Evolutionary conservation across 1,140 invertebrate genomes (phyloP).

Genomic region (Leptinotarsa undecemlineata): DNA sequence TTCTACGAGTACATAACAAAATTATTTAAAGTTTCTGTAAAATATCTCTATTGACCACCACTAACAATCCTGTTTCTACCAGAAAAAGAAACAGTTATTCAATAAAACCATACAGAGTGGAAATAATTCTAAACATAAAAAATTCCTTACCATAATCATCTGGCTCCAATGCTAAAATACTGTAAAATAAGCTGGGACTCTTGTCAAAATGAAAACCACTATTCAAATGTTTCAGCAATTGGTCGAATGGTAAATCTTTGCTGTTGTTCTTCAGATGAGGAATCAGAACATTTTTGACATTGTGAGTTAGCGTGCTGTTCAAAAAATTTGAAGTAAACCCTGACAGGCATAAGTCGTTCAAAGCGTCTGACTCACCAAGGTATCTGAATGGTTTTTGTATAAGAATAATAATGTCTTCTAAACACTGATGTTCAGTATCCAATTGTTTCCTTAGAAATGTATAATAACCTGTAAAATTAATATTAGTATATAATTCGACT

Average conservation of each 20-base stretch:
- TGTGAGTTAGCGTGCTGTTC: slow-evolving; percentile 50
- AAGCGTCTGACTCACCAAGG: slow-evolving; percentile 40
- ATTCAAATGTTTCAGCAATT: slow-evolving; percentile 58
- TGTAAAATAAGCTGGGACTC: slow-evolving; percentile 61
- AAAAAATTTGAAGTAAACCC: slow-evolving; percentile 55
- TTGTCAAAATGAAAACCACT: slow-evolving; percentile 48
- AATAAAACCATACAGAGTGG: neutral
- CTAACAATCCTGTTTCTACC: no score
- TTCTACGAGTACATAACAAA: no score
- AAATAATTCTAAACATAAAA: neutral
- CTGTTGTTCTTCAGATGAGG: slow-evolving; percentile 57
- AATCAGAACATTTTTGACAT: slow-evolving; percentile 58
- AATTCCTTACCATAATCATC: slow-evolving; percentile 63
- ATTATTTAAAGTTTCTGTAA: no score
- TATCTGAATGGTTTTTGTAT: slow-evolving; percentile 73
- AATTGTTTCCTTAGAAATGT: slow-evolving; percentile 70
- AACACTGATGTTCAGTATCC: slow-evolving; percentile 59
- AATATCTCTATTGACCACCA: no score
- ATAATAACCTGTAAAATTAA: slow-evolving; percentile 68
- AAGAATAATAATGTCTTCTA: slow-evolving; percentile 75
- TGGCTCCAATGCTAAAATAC: slow-evolving; percentile 69
- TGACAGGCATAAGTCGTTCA: slow-evolving; percentile 43
- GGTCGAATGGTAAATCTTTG: slow-evolving; percentile 57
- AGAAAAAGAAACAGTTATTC: no score
- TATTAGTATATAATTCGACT: neutral